phyloP scores from a whole-genome alignment of 2,888 invertebrate genomes.

The Oscheius sp. region DNA sequence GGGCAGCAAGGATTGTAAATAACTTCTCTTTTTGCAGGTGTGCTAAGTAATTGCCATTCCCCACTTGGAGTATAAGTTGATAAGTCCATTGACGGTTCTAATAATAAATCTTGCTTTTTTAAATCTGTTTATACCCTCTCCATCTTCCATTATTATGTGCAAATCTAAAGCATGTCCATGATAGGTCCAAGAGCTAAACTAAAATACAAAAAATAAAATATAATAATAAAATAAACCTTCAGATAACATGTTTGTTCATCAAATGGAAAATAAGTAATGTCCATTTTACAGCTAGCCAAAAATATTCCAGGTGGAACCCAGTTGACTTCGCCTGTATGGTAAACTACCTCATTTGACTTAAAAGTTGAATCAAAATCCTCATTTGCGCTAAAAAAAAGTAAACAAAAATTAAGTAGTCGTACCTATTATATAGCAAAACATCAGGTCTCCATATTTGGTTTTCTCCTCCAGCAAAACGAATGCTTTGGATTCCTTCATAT shows the following conservation, averaged over 20 bases:
- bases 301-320: conserved; percentile 63
- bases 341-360: conserved; percentile 63
- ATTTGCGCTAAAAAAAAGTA: conserved; percentile 49
- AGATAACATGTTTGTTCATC: conserved; percentile 62
- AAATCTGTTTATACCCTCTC: conserved; percentile 32
- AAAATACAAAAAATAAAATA: conserved; percentile 19
- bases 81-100: conserved; percentile 55
- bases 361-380: conserved; percentile 62
- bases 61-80: conserved; percentile 63
- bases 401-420: not conserved
- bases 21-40: conserved; percentile 70
- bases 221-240: no score
- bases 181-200: conserved; percentile 98
- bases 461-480: conserved; percentile 57
- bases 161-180: conserved; percentile 88
- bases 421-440: conserved; percentile 62
- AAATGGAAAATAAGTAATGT: conserved; percentile 62
- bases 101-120: not conserved
- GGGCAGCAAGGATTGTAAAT: conserved; percentile 82
- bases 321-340: conserved; percentile 61
- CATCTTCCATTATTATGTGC: conserved; percentile 58
- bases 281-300: conserved; percentile 59
- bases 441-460: conserved; percentile 64
- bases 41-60: conserved; percentile 58
- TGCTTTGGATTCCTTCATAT: conserved; percentile 59